phyloP scores from a whole-genome alignment of 1,140 invertebrate species.

The Platorchestia sp. region DNA sequence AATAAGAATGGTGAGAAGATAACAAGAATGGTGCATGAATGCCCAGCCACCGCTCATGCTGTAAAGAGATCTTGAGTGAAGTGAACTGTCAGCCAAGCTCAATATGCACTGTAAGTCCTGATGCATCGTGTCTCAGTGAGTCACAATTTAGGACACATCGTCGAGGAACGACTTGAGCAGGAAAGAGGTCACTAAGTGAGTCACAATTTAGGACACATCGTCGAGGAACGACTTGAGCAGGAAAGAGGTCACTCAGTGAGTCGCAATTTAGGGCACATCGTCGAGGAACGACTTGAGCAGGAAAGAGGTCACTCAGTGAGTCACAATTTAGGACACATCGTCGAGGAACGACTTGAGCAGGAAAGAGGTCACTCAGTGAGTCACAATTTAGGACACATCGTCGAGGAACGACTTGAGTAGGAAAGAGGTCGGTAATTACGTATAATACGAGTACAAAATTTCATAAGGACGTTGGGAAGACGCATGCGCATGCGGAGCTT shows the following conservation, averaged over 20 bases:
- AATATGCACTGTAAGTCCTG: neutral
- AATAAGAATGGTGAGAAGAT: neutral
- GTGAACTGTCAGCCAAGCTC: neutral
- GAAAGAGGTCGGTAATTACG: neutral
- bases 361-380: neutral
- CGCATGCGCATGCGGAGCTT: neutral
- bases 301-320: neutral
- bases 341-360: neutral
- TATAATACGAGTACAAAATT: neutral
- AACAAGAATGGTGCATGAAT: neutral
- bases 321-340: neutral
- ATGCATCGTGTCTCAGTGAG: neutral
- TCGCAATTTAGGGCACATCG: neutral
- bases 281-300: neutral
- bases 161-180: neutral
- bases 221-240: neutral
- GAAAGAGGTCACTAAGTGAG: neutral
- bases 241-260: neutral
- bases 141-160: neutral
- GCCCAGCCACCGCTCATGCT: neutral
- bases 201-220: neutral
- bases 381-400: neutral
- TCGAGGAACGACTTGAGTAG: neutral
- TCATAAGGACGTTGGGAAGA: neutral
- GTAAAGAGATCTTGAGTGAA: neutral